Percentiles rank a stretch among this genome's conserved stretches.
Evolutionary conservation across 1,140 invertebrate species (phyloP).

Genomic region (Bombus huntii): DNA sequence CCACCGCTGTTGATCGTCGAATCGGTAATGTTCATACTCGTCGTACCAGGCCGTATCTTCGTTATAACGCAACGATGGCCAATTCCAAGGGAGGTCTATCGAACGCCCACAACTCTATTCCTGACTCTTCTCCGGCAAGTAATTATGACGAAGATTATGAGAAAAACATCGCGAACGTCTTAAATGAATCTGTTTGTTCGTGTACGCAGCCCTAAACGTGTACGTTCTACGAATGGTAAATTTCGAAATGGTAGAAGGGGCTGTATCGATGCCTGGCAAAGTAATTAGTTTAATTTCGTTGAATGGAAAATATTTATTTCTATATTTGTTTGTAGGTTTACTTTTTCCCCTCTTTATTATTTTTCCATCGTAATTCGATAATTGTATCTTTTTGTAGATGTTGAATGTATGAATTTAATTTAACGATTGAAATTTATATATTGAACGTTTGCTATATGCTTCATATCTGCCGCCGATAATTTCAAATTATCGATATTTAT

Average conservation of each 20-base stretch:
- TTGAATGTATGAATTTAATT: neutral
- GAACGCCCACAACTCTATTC: too few relatives aligned
- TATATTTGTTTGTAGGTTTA: neutral
- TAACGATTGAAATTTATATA: neutral
- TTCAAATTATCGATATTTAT: neutral
- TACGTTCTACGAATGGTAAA: neutral
- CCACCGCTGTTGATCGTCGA: too few relatives aligned
- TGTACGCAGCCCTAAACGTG: neutral
- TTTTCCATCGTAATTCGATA: neutral
- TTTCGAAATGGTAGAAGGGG: neutral
- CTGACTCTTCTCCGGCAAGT: too few relatives aligned
- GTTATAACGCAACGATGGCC: too few relatives aligned
- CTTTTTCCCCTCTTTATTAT: neutral
- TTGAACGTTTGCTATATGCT: neutral
- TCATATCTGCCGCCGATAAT: neutral
- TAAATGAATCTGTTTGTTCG: neutral
- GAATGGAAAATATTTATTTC: neutral
- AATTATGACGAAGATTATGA: too few relatives aligned
- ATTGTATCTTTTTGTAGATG: neutral
- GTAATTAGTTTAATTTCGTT: neutral
- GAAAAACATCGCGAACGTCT: rapidly evolving
- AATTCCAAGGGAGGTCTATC: too few relatives aligned
- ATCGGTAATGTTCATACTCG: too few relatives aligned
- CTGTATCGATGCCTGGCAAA: neutral
- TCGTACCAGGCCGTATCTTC: too few relatives aligned